Base-by-base conservation (phyloP, 2,113 vertebrate genomes). In the Scomber colias region DNA sequence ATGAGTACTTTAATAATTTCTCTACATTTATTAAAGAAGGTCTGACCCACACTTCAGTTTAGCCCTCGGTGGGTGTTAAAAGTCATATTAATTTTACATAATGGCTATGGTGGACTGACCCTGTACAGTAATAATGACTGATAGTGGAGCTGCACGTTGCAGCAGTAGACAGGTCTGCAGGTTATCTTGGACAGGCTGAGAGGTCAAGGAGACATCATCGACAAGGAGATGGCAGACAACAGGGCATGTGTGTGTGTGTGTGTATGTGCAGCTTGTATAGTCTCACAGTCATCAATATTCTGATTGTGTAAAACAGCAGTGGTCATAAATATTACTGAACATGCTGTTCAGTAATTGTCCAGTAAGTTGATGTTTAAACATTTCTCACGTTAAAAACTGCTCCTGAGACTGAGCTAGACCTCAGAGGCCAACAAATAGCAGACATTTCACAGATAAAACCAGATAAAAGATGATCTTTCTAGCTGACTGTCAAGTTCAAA, bases 101-200 rank as follows among this genome's bases (percentile, higher is more conserved):
- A 78, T 12, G 24, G 31, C 63, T 11, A 21, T 44, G 2, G n/a
- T 63, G 40, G n/a, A 35, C 19, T 0, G 11, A 71, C n/a, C 73
- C 0, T n/a, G 46, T 35, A 8, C 5, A 5, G 13, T 63, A 27
- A 65, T 61, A 45, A 61, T 16, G 7, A 17, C 14, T 31, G 55
- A 84, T 74, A 71, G 70, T 19, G 15, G 16, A 62, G 30, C 50
- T 83, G 74, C 69, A 53, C 63, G 56, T 68, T 46, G 75, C 30
- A 44, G 67, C 76, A 69, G 54, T 46, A 65, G 60, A 77, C 4
- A 15, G 21, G 44, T 45, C 14, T 64, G 17, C 5, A 64, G 57
- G 60, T 70, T 31, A 57, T 81, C 35, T 7, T 14, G 35, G 64
- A 27, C 24, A 27, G 24, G 24, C 24, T 27, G 24, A 27, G 24